Percentiles rank a stretch among this genome's conserved stretches.
These are phyloP conservation scores for Elachura formosa DNA, from an alignment of 2,113 vertebrate species.

Conservation along the genomic window DNA sequence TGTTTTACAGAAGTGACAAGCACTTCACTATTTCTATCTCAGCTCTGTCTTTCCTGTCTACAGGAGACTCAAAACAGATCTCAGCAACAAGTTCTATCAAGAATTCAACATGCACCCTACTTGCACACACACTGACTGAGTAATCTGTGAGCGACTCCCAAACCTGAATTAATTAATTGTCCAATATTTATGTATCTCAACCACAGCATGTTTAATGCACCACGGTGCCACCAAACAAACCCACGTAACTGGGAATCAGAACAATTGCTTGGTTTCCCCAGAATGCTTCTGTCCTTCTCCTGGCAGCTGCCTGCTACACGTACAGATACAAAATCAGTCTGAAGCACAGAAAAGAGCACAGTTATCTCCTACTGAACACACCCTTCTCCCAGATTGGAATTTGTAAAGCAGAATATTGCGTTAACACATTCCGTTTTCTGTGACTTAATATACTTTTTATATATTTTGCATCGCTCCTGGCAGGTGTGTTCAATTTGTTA, in stretches of 20 bases:
- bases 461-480: background rate
- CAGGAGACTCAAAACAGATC: background rate
- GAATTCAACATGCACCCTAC: background rate
- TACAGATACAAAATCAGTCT: background rate
- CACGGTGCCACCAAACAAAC: background rate
- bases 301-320: background rate
- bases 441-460: background rate
- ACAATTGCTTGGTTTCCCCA: background rate
- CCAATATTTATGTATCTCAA: background rate
- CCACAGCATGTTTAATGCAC: background rate
- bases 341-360: background rate
- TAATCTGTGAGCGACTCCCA: background rate
- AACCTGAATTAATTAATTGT: conserved; percentile 30
- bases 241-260: accelerated
- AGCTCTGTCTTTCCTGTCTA: background rate
- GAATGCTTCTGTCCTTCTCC: background rate
- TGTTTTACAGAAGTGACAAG: conserved; percentile 21
- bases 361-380: background rate
- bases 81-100: background rate
- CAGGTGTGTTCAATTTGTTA: background rate
- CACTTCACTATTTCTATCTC: background rate
- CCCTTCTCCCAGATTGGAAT: background rate
- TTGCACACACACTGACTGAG: background rate
- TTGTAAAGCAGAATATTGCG: background rate
- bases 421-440: background rate